Conservation (phyloP, 2,113 vertebrate species). For the Cettia cetti region DNA sequence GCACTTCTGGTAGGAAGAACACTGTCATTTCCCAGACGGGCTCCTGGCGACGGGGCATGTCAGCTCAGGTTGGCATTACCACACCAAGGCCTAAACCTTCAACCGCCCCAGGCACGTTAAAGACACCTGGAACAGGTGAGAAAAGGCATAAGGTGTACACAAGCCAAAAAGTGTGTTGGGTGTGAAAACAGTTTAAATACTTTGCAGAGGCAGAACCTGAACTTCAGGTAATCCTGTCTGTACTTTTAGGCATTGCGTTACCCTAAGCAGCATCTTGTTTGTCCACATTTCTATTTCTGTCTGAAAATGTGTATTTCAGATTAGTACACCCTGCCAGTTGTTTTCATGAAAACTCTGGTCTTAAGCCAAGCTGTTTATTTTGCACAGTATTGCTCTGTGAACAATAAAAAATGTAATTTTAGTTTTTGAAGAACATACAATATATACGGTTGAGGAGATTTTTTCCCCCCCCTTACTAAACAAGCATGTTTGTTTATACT, state of each 20-base stretch:
- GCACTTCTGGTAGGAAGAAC: slow-evolving; percentile 85
- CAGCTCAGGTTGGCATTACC: slow-evolving; percentile 93
- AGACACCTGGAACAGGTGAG: slow-evolving; percentile 88
- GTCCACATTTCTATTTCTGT: background rate
- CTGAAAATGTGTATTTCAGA: background rate
- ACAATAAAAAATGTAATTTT: background rate
- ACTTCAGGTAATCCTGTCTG: slow-evolving; percentile 43
- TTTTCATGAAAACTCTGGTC: background rate
- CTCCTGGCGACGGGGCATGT: slow-evolving; percentile 96
- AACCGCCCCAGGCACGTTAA: slow-evolving; percentile 71
- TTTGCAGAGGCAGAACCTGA: slow-evolving; percentile 50
- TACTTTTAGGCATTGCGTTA: slow-evolving; percentile 23
- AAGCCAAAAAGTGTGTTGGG: background rate
- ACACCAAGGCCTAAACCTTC: slow-evolving; percentile 86
- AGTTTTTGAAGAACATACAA: background rate
- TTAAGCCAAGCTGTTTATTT: background rate
- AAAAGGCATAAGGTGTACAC: background rate
- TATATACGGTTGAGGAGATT: background rate
- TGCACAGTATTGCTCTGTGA: background rate
- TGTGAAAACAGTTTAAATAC: background rate
- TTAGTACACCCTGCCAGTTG: background rate
- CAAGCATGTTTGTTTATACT: background rate
- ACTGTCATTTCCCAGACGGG: slow-evolving; percentile 88
- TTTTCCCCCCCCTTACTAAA: background rate
- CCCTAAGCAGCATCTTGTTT: background rate